These are phyloP conservation scores for Poeciliopsis prolifica DNA, from an alignment of 2,113 vertebrate genomes.

Conservation along the genomic window DNA sequence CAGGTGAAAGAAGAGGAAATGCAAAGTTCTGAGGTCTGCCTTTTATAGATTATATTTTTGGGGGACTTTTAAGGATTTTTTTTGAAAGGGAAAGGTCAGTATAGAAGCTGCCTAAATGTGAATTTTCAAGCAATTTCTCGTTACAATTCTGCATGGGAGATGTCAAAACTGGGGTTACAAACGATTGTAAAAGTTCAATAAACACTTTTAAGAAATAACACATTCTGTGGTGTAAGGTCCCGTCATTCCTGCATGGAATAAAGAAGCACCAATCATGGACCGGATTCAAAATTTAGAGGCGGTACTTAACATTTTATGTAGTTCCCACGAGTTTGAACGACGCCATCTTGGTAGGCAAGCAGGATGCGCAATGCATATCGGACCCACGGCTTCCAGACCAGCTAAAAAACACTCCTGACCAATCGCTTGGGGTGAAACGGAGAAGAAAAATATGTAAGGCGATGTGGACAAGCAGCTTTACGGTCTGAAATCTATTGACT, in stretches of 20 bases:
- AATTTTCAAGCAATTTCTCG: conserved; percentile 72
- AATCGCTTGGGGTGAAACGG: too few relatives aligned
- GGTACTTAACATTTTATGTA: too few relatives aligned
- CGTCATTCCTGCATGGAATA: conserved; percentile 31
- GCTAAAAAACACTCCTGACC: too few relatives aligned
- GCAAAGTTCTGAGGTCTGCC: conserved; percentile 63
- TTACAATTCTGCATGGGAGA: conserved; percentile 76
- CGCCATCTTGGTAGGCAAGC: too few relatives aligned
- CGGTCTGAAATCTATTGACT: too few relatives aligned
- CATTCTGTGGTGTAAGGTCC: conserved; percentile 50
- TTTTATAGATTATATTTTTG: conserved; percentile 76
- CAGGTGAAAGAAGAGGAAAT: conserved; percentile 28
- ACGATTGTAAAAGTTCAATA: conserved; percentile 85
- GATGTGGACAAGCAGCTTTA: too few relatives aligned
- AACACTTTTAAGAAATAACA: conserved; percentile 81
- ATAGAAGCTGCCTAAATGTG: conserved; percentile 70
- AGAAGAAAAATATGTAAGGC: too few relatives aligned
- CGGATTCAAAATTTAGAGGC: too few relatives aligned
- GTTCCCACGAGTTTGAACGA: too few relatives aligned
- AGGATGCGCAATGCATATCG: too few relatives aligned
- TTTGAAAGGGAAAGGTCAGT: conserved; percentile 65
- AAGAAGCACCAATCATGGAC: background rate
- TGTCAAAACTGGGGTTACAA: conserved; percentile 72
- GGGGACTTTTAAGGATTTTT: conserved; percentile 55
- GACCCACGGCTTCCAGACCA: too few relatives aligned